These are phyloP conservation scores for Apostichopus californicus DNA, from an alignment of 35 echinoderm and acorn worm genomes.

Conservation along the genomic window DNA sequence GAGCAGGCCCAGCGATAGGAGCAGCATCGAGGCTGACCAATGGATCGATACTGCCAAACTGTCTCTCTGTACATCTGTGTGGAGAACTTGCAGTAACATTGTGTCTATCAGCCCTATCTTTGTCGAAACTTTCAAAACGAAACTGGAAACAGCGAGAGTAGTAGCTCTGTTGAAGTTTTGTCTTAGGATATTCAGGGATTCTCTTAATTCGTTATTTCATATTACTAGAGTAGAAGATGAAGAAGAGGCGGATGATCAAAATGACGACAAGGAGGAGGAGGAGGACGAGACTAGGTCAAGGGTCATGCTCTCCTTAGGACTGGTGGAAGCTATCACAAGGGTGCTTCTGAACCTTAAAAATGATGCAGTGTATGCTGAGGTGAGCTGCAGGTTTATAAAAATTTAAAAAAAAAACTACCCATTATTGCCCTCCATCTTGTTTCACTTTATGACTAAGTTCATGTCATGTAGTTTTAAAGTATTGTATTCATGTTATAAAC, in stretches of 20 bases:
- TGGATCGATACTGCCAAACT: not conserved
- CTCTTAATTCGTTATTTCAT: not conserved
- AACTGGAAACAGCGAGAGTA: not conserved
- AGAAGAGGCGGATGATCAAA: not conserved
- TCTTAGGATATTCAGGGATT: not conserved
- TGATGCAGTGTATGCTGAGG: conserved; percentile 7
- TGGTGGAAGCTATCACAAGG: conserved; percentile 30
- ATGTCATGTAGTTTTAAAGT: too few species aligned
- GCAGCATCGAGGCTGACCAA: not conserved
- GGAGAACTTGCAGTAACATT: conserved; percentile 54
- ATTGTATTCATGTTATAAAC: too few species aligned
- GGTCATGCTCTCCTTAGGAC: not conserved
- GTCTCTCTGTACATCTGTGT: conserved; percentile 44
- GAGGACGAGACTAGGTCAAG: not conserved
- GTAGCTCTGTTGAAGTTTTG: conserved; percentile 1
- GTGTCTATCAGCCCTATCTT: conserved; percentile 42
- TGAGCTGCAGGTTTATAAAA: not conserved
- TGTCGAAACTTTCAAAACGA: not conserved
- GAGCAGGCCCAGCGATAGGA: not conserved
- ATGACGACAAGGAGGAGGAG: not conserved
- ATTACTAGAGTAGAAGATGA: not conserved
- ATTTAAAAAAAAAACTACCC: too few species aligned
- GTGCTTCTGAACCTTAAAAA: conserved; percentile 33
- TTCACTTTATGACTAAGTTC: too few species aligned
- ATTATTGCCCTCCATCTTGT: too few species aligned